Conservation (phyloP, 1,140 invertebrate species). For the Brachionus plicatilis region DNA sequence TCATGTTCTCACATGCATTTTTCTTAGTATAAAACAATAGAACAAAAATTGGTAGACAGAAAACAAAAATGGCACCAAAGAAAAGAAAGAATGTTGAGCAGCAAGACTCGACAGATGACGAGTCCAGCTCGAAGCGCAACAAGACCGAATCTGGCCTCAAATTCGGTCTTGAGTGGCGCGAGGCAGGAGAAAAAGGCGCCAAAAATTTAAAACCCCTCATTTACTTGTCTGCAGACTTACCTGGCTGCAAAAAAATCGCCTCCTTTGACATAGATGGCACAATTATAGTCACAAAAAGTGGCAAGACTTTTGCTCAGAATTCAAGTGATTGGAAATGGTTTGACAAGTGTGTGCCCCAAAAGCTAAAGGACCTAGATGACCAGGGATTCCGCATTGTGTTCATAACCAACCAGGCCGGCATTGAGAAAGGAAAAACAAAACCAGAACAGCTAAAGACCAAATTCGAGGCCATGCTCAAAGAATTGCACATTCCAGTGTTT, state of each 20-base stretch:
- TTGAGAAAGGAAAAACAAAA: constrained; percentile 51
- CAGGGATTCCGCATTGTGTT: constrained; percentile 49
- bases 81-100: background rate
- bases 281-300: constrained; percentile 49
- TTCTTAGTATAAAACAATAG: background rate
- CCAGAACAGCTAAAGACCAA: constrained; percentile 48
- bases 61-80: constrained; percentile 11
- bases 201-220: background rate
- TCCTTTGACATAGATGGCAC: constrained; percentile 52
- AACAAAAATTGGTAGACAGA: background rate
- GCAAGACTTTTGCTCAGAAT: constrained; percentile 49
- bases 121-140: background rate
- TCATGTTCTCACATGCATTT: background rate
- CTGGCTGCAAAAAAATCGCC: constrained; percentile 45
- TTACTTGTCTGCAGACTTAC: constrained; percentile 42
- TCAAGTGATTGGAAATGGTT: constrained; percentile 51
- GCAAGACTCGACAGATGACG: background rate
- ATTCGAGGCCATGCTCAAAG: constrained; percentile 48
- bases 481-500: constrained; percentile 47
- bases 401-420: constrained; percentile 52
- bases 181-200: background rate
- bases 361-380: constrained; percentile 45
- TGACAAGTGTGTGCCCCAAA: constrained; percentile 47
- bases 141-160: background rate
- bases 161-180: constrained; percentile 23